Percentiles rank a stretch among this genome's conserved stretches.
These are phyloP conservation scores for Stramonita haemastoma DNA, from an alignment of 2,888 invertebrate species.

Conservation along the genomic window DNA sequence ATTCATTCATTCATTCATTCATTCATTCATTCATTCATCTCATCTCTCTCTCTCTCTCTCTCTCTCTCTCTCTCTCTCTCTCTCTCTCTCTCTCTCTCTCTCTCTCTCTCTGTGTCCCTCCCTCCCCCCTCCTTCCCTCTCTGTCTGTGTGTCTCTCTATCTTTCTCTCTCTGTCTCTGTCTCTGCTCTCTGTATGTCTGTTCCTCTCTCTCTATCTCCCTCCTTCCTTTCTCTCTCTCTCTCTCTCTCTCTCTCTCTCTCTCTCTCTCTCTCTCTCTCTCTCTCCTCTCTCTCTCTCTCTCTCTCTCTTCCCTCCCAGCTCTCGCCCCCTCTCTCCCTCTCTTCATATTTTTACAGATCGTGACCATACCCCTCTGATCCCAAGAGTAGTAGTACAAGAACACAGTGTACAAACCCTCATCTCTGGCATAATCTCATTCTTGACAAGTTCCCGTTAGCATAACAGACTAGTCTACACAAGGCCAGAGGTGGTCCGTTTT, in stretches of 20 bases:
- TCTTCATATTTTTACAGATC: neutral
- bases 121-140: neutral
- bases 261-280: neutral
- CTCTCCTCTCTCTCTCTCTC: no score
- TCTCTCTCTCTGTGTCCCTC: neutral
- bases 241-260: neutral
- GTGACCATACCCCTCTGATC: no score
- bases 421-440: no score
- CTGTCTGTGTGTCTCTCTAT: neutral
- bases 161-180: neutral
- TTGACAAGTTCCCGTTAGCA: no score
- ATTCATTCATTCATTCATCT: neutral
- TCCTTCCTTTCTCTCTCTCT: neutral
- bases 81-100: neutral
- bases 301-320: no score
- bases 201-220: constrained; percentile 19
- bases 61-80: neutral
- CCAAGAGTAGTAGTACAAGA: no score
- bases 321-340: no score
- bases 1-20: neutral
- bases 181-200: constrained; percentile 1
- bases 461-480: no score
- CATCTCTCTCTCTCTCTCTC: neutral
- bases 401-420: no score
- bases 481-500: no score